Evolutionary conservation across 2,888 invertebrate genomes (phyloP).

Genomic region (Anodontia alba): DNA sequence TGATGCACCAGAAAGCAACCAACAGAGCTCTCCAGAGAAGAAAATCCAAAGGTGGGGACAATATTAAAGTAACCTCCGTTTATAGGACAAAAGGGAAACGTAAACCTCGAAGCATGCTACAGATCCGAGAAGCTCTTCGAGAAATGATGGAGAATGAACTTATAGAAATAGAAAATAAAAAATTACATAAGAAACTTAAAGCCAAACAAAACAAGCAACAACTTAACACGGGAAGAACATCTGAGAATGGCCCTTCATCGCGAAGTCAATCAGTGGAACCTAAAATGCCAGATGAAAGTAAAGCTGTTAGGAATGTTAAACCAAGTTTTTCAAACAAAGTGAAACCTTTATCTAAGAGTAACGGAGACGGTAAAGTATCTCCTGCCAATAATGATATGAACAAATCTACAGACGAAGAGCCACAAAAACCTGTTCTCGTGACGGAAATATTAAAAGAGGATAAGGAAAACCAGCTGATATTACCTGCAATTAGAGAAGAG

Average conservation of each 20-base stretch:
- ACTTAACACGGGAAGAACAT: background rate
- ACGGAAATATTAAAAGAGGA: constrained; percentile 51
- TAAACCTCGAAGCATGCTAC: constrained; percentile 75
- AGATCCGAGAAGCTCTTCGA: constrained; percentile 72
- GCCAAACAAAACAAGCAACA: background rate
- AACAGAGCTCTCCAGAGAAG: constrained; percentile 60
- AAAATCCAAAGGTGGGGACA: constrained; percentile 32
- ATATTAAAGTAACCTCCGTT: constrained; percentile 47
- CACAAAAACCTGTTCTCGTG: constrained; percentile 54
- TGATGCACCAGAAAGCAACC: constrained; percentile 80
- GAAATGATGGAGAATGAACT: constrained; percentile 77
- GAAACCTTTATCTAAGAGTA: background rate
- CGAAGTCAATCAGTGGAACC: background rate
- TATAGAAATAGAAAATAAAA: constrained; percentile 64
- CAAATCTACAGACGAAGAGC: background rate
- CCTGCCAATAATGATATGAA: background rate
- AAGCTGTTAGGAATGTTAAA: constrained; percentile 37
- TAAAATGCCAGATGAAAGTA: constrained; percentile 15
- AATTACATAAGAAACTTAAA: constrained; percentile 45
- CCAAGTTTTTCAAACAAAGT: background rate
- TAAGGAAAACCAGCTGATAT: constrained; percentile 35
- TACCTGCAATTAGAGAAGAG: constrained; percentile 66
- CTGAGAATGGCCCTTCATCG: background rate
- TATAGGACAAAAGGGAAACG: constrained; percentile 51
- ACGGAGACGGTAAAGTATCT: background rate